Conservation (phyloP, 2,888 invertebrate genomes). For the Phlogophora meticulosa region DNA sequence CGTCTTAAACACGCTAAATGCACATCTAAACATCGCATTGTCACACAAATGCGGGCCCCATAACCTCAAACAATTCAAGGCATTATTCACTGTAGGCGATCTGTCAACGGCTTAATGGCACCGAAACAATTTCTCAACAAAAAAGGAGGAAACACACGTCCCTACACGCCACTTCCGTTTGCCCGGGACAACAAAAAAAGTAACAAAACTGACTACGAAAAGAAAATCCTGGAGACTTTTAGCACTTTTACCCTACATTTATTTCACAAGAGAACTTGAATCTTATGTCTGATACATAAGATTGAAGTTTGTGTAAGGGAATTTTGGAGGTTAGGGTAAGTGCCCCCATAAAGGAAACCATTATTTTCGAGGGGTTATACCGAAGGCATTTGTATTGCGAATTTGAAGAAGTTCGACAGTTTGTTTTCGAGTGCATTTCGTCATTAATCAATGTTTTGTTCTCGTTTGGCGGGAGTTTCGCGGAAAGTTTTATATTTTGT, state of each 20-base stretch:
- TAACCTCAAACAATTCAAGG: conserved; percentile 81
- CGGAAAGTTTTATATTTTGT: conserved; percentile 80
- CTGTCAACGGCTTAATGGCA: conserved; percentile 91
- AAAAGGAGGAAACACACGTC: conserved; percentile 89
- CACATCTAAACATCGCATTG: conserved; percentile 74
- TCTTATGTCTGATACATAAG: not conserved
- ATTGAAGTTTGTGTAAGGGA: conserved; percentile 57
- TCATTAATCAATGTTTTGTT: conserved; percentile 91
- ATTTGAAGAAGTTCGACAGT: conserved; percentile 91
- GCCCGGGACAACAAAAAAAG: conserved; percentile 86
- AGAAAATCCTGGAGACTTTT: conserved; percentile 82
- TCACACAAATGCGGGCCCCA: conserved; percentile 78
- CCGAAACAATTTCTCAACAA: conserved; percentile 90
- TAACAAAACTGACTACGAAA: conserved; percentile 80
- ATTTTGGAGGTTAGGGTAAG: conserved; percentile 69
- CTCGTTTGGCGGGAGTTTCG: conserved; percentile 75
- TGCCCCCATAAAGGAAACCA: conserved; percentile 86
- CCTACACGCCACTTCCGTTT: conserved; percentile 87
- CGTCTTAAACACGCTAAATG: conserved; percentile 63
- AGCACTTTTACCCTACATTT: conserved; percentile 74
- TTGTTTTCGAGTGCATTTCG: conserved; percentile 91
- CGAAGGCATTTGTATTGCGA: conserved; percentile 89
- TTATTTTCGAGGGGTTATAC: conserved; percentile 90
- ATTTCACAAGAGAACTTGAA: conserved; percentile 51
- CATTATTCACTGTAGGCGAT: conserved; percentile 88